These are phyloP conservation scores for Agrotis ipsilon DNA, from an alignment of 2,888 invertebrate species.

Conservation along the genomic window DNA sequence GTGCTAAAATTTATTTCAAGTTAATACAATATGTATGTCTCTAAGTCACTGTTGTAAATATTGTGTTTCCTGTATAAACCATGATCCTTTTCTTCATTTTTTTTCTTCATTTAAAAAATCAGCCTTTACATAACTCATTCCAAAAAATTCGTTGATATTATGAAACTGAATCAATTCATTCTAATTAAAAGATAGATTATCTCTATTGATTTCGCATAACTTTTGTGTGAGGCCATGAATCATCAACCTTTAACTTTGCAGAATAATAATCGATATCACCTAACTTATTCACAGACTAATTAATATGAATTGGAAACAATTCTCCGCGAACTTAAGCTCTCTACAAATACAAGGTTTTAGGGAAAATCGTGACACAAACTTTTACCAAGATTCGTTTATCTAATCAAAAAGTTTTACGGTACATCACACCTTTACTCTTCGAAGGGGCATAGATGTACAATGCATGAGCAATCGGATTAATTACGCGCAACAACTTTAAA, in stretches of 20 bases:
- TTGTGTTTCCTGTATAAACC: background rate
- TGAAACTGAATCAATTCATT: background rate
- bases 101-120: background rate
- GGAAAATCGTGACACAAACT: too few species aligned
- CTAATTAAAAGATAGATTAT: background rate
- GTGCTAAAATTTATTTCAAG: background rate
- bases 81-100: too few species aligned
- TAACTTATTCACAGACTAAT: background rate
- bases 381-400: too few species aligned
- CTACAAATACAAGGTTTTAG: background rate
- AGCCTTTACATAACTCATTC: background rate
- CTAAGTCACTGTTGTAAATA: background rate
- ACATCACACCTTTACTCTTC: too few species aligned
- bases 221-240: background rate
- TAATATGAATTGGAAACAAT: conserved; percentile 1
- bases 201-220: background rate
- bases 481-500: too few species aligned
- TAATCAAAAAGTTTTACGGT: too few species aligned
- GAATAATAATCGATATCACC: background rate
- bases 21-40: too few species aligned
- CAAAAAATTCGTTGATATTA: too few species aligned
- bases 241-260: background rate
- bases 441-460: too few species aligned
- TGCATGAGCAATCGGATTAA: too few species aligned
- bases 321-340: background rate